phyloP scores from a whole-genome alignment of 2,888 invertebrate species.

The Athalia cordata region DNA sequence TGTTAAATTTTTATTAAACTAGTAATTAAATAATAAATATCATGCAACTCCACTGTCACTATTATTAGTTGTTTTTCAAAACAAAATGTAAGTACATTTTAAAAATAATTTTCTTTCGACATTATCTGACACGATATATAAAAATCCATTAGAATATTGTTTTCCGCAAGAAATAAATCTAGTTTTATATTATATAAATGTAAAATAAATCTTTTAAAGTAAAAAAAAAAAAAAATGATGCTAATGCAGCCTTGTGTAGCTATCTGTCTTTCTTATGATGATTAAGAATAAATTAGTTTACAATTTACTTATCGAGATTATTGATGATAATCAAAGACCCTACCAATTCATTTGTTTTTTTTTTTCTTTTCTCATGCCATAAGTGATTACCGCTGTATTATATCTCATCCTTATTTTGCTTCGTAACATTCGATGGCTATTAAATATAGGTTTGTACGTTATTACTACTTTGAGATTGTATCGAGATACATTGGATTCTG shows the following conservation, averaged over 20 bases:
- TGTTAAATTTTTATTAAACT: conserved; percentile 70
- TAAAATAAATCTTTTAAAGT: conserved; percentile 60
- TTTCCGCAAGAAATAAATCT: conserved; percentile 65
- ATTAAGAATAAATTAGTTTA: conserved; percentile 45
- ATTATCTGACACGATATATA: conserved; percentile 49
- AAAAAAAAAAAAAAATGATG: conserved; percentile 25
- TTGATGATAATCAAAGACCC: conserved; percentile 39
- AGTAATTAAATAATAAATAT: conserved; percentile 61
- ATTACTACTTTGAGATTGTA: conserved; percentile 14
- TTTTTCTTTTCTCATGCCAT: conserved; percentile 17
- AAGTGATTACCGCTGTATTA: conserved; percentile 17
- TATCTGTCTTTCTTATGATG: conserved; percentile 55
- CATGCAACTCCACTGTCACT: conserved; percentile 59
- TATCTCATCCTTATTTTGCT: conserved; percentile 27
- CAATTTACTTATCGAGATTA: conserved; percentile 41
- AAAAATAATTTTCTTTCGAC: conserved; percentile 51
- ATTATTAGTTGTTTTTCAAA: conserved; percentile 51
- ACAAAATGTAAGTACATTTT: conserved; percentile 33
- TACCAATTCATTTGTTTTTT: conserved; percentile 46
- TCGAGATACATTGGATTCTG: conserved; percentile 9
- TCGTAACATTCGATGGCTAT: conserved; percentile 38
- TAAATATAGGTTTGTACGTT: conserved; percentile 5
- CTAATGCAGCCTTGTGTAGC: conserved; percentile 52
- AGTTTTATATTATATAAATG: conserved; percentile 68
- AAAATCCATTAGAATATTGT: conserved; percentile 59